A percentile compares a stretch with the other conserved stretches of the same genome.
Conservation (phyloP, 1,140 invertebrate genomes). For the Nixonia krombeini region DNA sequence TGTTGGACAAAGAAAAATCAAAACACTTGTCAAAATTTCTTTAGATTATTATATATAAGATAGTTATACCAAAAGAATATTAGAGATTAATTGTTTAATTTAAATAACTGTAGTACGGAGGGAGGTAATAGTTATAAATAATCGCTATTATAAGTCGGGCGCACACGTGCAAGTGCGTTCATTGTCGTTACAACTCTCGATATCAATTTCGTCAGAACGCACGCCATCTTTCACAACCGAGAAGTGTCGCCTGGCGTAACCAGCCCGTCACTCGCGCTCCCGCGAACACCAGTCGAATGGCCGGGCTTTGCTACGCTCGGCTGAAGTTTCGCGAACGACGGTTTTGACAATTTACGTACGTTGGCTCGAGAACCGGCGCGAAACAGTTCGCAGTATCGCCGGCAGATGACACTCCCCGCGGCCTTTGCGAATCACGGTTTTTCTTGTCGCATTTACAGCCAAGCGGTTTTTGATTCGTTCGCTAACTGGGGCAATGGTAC, state of each 20-base stretch:
- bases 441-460: too few species aligned
- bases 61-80: not conserved
- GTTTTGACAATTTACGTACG: too few species aligned
- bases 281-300: too few species aligned
- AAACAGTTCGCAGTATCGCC: too few species aligned
- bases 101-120: constrained; percentile 1
- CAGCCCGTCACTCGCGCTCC: too few species aligned
- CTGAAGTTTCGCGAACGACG: too few species aligned
- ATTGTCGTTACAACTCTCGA: not conserved
- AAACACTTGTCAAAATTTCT: not conserved
- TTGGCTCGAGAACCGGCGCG: too few species aligned
- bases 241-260: too few species aligned
- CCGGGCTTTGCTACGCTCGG: too few species aligned
- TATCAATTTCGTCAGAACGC: not conserved
- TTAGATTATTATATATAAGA: not conserved
- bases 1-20: not conserved
- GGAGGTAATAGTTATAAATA: not conserved
- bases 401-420: too few species aligned
- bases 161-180: not conserved
- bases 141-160: not conserved
- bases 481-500: too few species aligned
- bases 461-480: not conserved
- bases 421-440: too few species aligned
- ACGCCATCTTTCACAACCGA: not conserved
- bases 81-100: constrained; percentile 1